Percentiles rank a stretch among this genome's conserved stretches.
Evolutionary conservation across 2,113 vertebrate species (phyloP).

Genomic region (Hippocampus abdominalis): DNA sequence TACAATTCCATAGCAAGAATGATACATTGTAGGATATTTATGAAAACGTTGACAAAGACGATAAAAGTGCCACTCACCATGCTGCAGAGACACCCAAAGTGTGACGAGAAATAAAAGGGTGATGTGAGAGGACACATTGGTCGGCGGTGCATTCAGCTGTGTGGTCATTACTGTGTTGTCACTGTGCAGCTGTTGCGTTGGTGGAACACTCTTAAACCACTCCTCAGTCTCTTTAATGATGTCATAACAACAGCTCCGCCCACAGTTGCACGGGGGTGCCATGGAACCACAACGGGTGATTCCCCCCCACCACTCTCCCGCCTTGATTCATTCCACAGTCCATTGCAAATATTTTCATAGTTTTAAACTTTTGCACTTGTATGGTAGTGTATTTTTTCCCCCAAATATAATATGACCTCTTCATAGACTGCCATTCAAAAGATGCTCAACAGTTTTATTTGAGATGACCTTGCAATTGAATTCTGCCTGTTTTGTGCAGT

Average conservation of each 20-base stretch:
- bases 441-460: too few species aligned
- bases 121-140: constrained; percentile 45
- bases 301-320: constrained; percentile 10
- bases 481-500: too few species aligned
- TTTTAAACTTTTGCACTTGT: too few species aligned
- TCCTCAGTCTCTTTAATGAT: constrained; percentile 31
- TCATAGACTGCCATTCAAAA: too few species aligned
- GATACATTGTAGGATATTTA: not conserved
- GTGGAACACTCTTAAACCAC: constrained; percentile 46
- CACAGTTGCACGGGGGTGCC: constrained; percentile 9
- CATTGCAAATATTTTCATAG: too few species aligned
- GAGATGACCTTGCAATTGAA: too few species aligned
- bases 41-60: not conserved
- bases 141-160: not conserved
- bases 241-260: constrained; percentile 51
- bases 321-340: constrained; percentile 44
- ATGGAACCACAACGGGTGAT: constrained; percentile 29
- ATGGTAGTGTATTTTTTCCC: too few species aligned
- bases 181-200: constrained; percentile 28
- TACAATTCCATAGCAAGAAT: not conserved
- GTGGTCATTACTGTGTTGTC: constrained; percentile 4
- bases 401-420: too few species aligned
- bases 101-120: constrained; percentile 53
- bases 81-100: constrained; percentile 54
- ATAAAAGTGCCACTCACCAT: constrained; percentile 44